Evolutionary conservation across 2,888 invertebrate genomes (phyloP).

Genomic region (Dorcus hopei): DNA sequence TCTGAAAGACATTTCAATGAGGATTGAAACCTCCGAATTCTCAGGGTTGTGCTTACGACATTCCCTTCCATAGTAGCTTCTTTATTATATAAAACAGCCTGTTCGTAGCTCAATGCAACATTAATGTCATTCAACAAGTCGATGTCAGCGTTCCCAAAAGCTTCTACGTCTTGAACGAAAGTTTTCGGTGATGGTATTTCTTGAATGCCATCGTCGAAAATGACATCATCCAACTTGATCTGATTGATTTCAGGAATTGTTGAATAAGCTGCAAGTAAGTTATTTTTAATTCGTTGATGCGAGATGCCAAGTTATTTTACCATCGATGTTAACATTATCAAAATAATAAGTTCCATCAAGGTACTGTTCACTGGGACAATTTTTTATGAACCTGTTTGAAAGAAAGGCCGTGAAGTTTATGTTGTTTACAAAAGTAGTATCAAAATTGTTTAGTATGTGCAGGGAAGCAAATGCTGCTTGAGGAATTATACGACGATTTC

Average conservation of each 20-base stretch:
- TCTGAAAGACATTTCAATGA: constrained; percentile 29
- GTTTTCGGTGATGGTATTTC: constrained; percentile 35
- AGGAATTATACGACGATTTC: constrained; percentile 30
- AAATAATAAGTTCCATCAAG: constrained; percentile 36
- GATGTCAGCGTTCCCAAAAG: constrained; percentile 32
- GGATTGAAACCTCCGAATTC: not conserved
- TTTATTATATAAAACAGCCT: constrained; percentile 26
- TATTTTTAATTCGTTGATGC: not conserved
- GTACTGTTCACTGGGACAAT: constrained; percentile 31
- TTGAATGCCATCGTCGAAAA: constrained; percentile 38
- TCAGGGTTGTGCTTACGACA: constrained; percentile 28
- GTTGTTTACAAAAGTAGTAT: constrained; percentile 35
- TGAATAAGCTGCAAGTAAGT: constrained; percentile 32
- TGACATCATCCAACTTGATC: constrained; percentile 35
- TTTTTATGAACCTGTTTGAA: constrained; percentile 33
- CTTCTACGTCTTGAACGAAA: constrained; percentile 33
- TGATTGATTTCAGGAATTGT: constrained; percentile 35
- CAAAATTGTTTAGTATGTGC: constrained; percentile 33
- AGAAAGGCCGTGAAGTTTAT: constrained; percentile 35
- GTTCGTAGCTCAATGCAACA: constrained; percentile 29
- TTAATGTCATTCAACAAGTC: constrained; percentile 32
- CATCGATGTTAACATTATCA: constrained; percentile 30
- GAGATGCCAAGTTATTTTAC: constrained; percentile 20
- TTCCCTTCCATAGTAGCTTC: constrained; percentile 25
- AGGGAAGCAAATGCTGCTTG: constrained; percentile 36